Evolutionary conservation across 2,888 invertebrate species (phyloP).

Genomic region (Carcina quercana): DNA sequence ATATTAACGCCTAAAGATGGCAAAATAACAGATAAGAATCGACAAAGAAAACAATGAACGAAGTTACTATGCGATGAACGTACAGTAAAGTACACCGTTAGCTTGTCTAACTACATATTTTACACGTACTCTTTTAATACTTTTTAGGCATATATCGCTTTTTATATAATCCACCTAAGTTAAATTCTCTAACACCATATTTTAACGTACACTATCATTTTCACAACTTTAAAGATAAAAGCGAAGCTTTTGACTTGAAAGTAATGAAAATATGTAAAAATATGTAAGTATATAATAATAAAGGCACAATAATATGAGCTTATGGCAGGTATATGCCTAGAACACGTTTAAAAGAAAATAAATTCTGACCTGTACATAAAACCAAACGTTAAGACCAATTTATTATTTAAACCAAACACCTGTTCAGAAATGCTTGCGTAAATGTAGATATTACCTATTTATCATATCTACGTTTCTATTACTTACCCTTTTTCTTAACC

Average conservation of each 20-base stretch:
- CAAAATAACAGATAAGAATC: conserved; percentile 32
- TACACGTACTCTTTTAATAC: conserved; percentile 68
- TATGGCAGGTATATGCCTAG: conserved; percentile 55
- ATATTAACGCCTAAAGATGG: conserved; percentile 29
- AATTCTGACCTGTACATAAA: conserved; percentile 32
- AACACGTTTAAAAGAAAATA: conserved; percentile 34
- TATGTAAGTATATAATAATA: conserved; percentile 34
- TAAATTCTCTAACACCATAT: conserved; percentile 46
- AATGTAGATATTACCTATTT: too few relatives aligned
- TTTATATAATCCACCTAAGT: conserved; percentile 51
- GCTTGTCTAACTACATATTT: conserved; percentile 56
- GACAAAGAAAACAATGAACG: conserved; percentile 66
- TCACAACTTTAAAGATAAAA: conserved; percentile 20
- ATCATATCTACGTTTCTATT: conserved; percentile 4
- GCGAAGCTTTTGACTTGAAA: conserved; percentile 16
- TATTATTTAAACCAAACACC: conserved; percentile 32
- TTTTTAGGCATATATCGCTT: conserved; percentile 62
- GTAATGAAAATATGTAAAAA: conserved; percentile 20
- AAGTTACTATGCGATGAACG: conserved; percentile 66
- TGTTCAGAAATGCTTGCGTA: conserved; percentile 48
- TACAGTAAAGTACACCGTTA: conserved; percentile 66
- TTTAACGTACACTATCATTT: conserved; percentile 21
- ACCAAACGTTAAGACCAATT: conserved; percentile 20
- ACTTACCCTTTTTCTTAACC: conserved; percentile 9
- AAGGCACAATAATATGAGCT: conserved; percentile 61